These are phyloP conservation scores for Dinocampus coccinellae DNA, from an alignment of 2,888 invertebrate genomes.

Conservation along the genomic window DNA sequence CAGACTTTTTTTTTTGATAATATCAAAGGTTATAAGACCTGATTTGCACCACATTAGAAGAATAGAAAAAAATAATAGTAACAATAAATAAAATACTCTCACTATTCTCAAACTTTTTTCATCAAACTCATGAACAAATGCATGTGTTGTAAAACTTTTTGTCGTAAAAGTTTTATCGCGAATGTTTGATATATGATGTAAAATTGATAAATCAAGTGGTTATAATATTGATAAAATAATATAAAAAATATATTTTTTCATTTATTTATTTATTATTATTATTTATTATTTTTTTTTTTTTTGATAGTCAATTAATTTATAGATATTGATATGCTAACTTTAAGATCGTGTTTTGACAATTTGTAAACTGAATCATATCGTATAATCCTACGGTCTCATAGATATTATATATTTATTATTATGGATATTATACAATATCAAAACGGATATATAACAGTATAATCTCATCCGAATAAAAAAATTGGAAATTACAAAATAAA, in stretches of 20 bases:
- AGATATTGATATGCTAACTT: not conserved
- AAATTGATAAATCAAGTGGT: not conserved
- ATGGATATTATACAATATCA: not conserved
- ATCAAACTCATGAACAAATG: not conserved
- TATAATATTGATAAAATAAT: not conserved
- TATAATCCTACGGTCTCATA: not conserved
- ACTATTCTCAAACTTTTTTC: conserved; percentile 11
- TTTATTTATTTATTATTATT: too few relatives aligned
- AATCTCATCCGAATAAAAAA: conserved; percentile 3
- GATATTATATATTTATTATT: conserved; percentile 18
- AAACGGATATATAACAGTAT: not conserved
- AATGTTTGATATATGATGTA: not conserved
- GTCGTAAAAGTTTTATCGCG: not conserved
- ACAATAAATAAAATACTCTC: not conserved
- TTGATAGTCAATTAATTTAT: not conserved
- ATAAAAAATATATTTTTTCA: not conserved
- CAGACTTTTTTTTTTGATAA: not conserved
- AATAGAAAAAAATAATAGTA: not conserved
- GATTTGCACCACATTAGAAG: not conserved
- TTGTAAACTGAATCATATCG: not conserved
- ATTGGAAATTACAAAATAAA: too few relatives aligned
- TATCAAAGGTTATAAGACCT: not conserved
- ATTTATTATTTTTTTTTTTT: not conserved
- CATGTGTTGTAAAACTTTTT: conserved; percentile 5
- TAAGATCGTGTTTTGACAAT: conserved; percentile 6